phyloP scores from a whole-genome alignment of 2,797 vertebrate species.

The Chrysocyon brachyurus region DNA sequence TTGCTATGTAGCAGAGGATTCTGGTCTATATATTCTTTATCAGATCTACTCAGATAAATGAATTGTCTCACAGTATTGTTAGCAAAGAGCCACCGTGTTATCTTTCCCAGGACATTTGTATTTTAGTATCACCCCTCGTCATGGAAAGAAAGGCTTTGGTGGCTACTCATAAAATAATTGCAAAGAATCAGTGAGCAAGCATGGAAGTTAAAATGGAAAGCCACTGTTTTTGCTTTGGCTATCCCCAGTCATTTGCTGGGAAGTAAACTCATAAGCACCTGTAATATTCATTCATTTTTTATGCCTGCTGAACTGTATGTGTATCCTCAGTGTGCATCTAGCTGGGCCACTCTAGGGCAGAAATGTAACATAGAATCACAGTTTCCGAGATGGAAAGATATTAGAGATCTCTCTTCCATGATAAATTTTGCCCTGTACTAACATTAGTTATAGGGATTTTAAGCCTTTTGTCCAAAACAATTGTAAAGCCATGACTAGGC shows the following conservation, averaged over 20 bases:
- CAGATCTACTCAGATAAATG: conserved; percentile 11
- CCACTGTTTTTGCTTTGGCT: background rate
- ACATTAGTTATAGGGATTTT: background rate
- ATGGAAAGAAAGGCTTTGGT: background rate
- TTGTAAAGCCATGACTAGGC: background rate
- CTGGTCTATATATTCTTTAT: background rate
- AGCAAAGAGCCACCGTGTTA: background rate
- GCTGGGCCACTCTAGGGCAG: background rate
- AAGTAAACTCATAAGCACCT: background rate
- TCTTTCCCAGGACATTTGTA: background rate
- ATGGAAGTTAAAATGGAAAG: background rate
- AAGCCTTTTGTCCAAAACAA: background rate
- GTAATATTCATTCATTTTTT: background rate
- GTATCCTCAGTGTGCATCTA: background rate
- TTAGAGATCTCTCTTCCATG: background rate
- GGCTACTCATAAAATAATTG: conserved; percentile 28
- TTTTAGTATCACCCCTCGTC: background rate
- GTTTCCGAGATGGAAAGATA: background rate
- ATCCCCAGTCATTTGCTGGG: background rate
- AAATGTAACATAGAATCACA: background rate
- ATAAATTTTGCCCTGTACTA: background rate
- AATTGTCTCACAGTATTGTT: background rate
- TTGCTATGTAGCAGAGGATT: background rate
- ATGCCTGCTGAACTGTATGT: background rate
- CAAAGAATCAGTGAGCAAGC: background rate